Evolutionary conservation across 2,113 vertebrate genomes (phyloP), one percentile per base, ranked within the genome.

Genomic region (Fukomys damarensis): DNA sequence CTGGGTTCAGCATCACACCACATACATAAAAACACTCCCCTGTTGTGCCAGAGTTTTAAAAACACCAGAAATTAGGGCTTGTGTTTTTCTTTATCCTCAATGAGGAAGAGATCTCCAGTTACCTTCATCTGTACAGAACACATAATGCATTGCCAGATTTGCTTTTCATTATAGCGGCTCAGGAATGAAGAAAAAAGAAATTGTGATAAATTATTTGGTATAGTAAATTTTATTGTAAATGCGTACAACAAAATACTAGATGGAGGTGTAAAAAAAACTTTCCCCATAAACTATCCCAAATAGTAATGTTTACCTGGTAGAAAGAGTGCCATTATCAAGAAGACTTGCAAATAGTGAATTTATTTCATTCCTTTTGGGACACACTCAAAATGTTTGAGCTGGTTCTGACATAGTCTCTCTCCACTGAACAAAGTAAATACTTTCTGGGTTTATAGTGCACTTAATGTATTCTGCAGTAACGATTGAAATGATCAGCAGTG

Each of bases 391-490:
- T 63, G 22, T 94, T 11, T 88, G 46, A 88, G 19, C 79, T 80
- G n/a, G 12, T 91, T 68, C 85, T 1, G 5, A 82, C 3, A 3
- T 32, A 93, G 81, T 74, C 49, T 74, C 58, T 86, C 24, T 41
- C 90, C 35, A 66, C 3, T 77, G 19, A 93, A 91, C 43, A 97
- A 96, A 96, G 96, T 76, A 94, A 96, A 93, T 83, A 85, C 35
- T 83, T 79, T 80, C 56, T 92, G 81, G 46, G 32, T 81, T 92
- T 87, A 46, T 77, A 74, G 28, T n/a, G 41, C 12, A 87, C 54
- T 95, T 91, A 85, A 35, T 41, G 70, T 85, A 91, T 56, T 85
- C 88, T 86, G 63, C 95, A 94, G n/a, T 92, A 80, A 19, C 46
- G 56, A 70, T 14, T 59, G 81, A 89, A 91, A 89, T 65, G 58